Conservation (phyloP, 2,888 invertebrate genomes). For the Lasioglossum morio region DNA sequence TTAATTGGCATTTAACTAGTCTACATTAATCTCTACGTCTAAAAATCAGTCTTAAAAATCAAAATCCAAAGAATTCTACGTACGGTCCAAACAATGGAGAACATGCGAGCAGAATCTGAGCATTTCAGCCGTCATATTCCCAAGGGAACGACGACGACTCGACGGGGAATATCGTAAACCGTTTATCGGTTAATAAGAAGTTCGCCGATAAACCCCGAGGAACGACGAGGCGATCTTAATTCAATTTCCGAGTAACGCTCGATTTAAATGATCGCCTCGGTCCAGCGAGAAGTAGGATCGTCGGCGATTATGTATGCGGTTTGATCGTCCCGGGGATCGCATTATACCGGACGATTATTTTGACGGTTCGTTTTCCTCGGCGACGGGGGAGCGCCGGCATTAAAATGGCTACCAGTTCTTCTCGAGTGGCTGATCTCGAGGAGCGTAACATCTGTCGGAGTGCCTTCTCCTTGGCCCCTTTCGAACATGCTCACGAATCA, state of each 20-base stretch:
- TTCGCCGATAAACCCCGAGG: neutral
- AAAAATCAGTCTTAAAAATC: no score
- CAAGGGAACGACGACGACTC: neutral
- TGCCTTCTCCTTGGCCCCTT: conserved; percentile 62
- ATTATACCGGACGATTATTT: conserved; percentile 60
- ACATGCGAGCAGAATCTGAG: neutral
- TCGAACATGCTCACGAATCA: conserved; percentile 59
- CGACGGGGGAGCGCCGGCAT: conserved; percentile 53
- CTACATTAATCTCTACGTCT: no score
- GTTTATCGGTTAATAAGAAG: conserved; percentile 24
- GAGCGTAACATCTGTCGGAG: conserved; percentile 74
- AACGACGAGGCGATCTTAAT: conserved; percentile 5
- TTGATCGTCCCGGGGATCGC: conserved; percentile 27
- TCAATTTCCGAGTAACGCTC: conserved; percentile 32
- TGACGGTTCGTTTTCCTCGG: conserved; percentile 50
- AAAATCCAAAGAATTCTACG: no score
- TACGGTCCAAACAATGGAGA: no score
- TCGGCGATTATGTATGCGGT: conserved; percentile 39
- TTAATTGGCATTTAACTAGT: no score
- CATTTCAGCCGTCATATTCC: neutral
- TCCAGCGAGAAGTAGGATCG: neutral
- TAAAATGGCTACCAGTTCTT: conserved; percentile 70
- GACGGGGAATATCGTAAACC: neutral
- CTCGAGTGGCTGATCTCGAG: conserved; percentile 67
- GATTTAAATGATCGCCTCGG: conserved; percentile 21